phyloP scores from a whole-genome alignment of 2,113 vertebrate species.

The Phoenicopterus ruber region DNA sequence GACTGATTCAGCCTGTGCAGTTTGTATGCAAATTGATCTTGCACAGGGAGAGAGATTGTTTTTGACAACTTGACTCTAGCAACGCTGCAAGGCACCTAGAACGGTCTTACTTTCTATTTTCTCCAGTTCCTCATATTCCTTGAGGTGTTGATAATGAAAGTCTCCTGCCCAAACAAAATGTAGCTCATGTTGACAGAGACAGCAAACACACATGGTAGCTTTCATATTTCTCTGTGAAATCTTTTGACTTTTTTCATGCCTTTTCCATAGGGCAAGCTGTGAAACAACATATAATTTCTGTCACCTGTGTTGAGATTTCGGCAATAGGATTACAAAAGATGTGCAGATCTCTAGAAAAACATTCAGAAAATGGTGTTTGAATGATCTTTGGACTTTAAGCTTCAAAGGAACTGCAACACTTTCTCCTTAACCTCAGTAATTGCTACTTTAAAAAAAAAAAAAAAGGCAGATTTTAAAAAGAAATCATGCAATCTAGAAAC shows the following conservation, averaged over 20 bases:
- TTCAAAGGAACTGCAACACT: neutral
- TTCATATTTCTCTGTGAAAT: constrained; percentile 22
- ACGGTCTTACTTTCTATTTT: neutral
- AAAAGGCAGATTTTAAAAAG: constrained; percentile 31
- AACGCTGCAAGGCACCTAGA: constrained; percentile 37
- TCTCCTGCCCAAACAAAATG: neutral
- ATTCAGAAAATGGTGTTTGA: neutral
- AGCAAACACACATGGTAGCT: constrained; percentile 24
- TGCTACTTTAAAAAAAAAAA: neutral
- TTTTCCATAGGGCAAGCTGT: constrained; percentile 13
- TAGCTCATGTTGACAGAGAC: neutral
- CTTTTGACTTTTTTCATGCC: neutral
- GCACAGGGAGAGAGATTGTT: constrained; percentile 21
- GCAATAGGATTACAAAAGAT: neutral
- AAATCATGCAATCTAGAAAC: constrained; percentile 28
- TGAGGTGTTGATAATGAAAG: constrained; percentile 35
- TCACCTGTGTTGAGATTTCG: neutral
- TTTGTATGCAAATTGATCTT: constrained; percentile 48
- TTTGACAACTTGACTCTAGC: constrained; percentile 43
- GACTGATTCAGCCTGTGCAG: constrained; percentile 17
- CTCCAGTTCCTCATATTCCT: neutral
- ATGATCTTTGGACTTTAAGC: neutral
- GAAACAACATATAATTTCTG: neutral
- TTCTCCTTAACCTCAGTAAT: neutral
- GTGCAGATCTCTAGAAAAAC: neutral